phyloP scores from a whole-genome alignment of 2,888 invertebrate species.

The Agrotis clavis region DNA sequence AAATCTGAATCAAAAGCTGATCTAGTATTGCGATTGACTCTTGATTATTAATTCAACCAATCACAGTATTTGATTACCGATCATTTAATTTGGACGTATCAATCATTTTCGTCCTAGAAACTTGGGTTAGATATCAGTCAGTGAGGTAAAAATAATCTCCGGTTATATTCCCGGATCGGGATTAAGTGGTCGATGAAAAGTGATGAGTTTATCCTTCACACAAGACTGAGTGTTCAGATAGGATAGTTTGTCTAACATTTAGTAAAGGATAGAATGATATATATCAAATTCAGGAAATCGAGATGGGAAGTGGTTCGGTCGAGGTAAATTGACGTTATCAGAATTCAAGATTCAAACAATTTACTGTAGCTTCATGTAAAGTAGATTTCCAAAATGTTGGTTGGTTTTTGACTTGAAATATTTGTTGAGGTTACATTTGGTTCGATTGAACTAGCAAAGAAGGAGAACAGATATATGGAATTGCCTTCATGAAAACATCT shows the following conservation, averaged over 20 bases:
- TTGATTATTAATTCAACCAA: background rate
- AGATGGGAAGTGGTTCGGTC: constrained; percentile 1
- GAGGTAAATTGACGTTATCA: constrained; percentile 6
- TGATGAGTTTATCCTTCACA: constrained; percentile 30
- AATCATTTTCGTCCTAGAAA: background rate
- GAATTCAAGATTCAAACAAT: constrained; percentile 20
- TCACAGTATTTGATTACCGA: background rate
- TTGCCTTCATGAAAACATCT: too few relatives aligned
- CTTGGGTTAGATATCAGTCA: constrained; percentile 12
- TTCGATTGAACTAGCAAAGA: too few relatives aligned
- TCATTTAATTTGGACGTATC: background rate
- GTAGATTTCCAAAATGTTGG: background rate
- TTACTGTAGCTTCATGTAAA: background rate
- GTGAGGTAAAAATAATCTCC: constrained; percentile 29
- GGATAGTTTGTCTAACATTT: constrained; percentile 15
- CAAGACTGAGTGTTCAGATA: constrained; percentile 12
- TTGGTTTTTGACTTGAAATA: background rate
- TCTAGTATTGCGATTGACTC: background rate
- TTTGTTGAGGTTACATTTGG: too few relatives aligned
- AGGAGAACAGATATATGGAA: too few relatives aligned
- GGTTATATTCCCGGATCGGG: constrained; percentile 20
- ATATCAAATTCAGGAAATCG: constrained; percentile 18
- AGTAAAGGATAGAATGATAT: background rate
- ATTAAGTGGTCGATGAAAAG: constrained; percentile 34
- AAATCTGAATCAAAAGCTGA: background rate